Evolutionary conservation across 2,888 invertebrate species (phyloP), one percentile per base, ranked within the genome.

Genomic region (Slavum lentiscoides): DNA sequence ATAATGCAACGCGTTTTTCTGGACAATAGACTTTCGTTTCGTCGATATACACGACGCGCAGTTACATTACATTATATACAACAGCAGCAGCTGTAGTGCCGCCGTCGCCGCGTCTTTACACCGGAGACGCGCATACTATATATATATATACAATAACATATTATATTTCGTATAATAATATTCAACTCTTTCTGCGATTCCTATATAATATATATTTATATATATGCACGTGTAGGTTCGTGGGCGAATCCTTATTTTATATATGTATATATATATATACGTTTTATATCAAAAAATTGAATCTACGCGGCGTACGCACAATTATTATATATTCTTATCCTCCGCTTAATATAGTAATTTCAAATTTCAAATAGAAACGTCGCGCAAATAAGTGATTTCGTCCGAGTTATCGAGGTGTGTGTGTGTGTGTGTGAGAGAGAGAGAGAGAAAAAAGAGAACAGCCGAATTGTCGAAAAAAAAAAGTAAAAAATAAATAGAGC

Each of bases 11-110:
- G 39, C n/a, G 13, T 37, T 5, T 68, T 8, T n/a, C 13, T 39
- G 76, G 53, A 77, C 76, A 77, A 77, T 77, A 69, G 76, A 77
- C 69, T 77, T 69, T 61, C 69, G 53, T 77, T 69, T 61, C 11
- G 61, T 49, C 49, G 49, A 9, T 9, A 15, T 13, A 3, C 15
- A 49, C 49, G 49, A 3, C 15, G 13, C 49, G 49, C 49, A 15
- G 13, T 49, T 9, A 49, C 13, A 3, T 11, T 49, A 43, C 6
- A 43, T 13, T 49, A 49, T 13, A 49, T 11, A 15, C 30, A 17
- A n/a, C 9, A 53, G 30, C 30, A 49, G 43, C 43, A 30, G 30
- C 1, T 30, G 30, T 30, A 30, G 30, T 30, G 30, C 30, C 30
- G 30, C 4, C 30, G 30, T 30, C 4, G 30, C 30, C 61, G 43